Percentiles rank a stretch among this genome's conserved stretches.
These are phyloP conservation scores for Lumbricus terrestris DNA, from an alignment of 2,888 invertebrate genomes.

Conservation along the genomic window DNA sequence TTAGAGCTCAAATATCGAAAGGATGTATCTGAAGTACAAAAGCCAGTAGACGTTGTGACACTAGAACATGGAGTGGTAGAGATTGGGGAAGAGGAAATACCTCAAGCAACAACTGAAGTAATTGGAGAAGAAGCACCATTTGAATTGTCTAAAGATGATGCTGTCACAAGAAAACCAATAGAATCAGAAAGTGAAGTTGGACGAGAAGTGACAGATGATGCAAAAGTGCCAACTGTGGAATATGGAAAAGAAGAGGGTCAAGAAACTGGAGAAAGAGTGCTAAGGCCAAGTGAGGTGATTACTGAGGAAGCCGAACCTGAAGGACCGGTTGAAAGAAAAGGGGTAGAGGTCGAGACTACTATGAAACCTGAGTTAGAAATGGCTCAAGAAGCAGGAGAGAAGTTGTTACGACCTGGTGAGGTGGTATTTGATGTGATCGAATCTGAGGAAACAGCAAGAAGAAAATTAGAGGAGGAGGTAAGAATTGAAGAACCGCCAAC, in stretches of 20 bases:
- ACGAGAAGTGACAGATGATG: neutral
- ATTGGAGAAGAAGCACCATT: neutral
- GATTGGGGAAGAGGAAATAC: neutral
- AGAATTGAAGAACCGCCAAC: too few species aligned
- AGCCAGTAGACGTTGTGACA: neutral
- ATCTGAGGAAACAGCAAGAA: neutral
- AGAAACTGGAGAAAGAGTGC: neutral
- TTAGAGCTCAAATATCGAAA: neutral
- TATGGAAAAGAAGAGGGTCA: neutral
- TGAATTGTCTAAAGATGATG: too few species aligned
- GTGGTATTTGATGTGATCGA: neutral
- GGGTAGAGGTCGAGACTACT: neutral
- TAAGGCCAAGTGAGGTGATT: neutral
- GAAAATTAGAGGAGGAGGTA: neutral
- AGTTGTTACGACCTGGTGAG: neutral
- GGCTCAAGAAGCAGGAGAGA: neutral
- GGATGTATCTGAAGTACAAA: neutral
- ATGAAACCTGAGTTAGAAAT: neutral
- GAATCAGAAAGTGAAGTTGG: neutral
- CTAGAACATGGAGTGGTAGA: neutral
- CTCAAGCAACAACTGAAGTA: neutral
- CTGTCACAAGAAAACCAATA: too few species aligned
- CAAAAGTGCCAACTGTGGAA: neutral
- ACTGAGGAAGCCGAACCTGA: neutral
- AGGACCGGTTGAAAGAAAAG: neutral